phyloP scores from a whole-genome alignment of 2,797 vertebrate species.

The Chelmon rostratus region DNA sequence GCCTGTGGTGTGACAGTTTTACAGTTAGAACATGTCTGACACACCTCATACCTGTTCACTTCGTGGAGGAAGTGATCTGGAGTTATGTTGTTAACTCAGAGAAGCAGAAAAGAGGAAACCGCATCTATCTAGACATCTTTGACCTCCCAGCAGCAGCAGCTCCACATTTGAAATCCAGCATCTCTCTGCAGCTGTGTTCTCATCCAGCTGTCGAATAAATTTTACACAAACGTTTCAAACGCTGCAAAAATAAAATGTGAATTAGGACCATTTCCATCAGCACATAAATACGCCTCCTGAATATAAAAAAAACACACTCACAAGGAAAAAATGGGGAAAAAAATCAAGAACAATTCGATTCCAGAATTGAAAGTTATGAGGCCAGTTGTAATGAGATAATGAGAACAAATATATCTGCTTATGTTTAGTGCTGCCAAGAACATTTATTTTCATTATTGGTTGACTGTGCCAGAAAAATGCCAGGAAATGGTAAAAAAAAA shows the following conservation, averaged over 20 bases:
- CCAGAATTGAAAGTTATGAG: not conserved
- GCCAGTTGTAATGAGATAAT: not conserved
- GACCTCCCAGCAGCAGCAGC: conserved; percentile 36
- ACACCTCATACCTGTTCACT: conserved; percentile 25
- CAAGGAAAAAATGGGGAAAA: too few species aligned
- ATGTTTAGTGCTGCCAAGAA: not conserved
- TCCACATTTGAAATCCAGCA: conserved; percentile 25
- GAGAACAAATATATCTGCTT: not conserved
- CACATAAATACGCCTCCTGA: conserved; percentile 25
- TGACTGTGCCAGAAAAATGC: not conserved
- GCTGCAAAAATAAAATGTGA: conserved; percentile 57
- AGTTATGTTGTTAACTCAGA: conserved; percentile 18
- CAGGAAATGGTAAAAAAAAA: not conserved
- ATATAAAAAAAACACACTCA: conserved; percentile 6
- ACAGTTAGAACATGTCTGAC: not conserved
- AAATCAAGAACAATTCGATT: not conserved
- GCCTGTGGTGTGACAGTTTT: conserved; percentile 9
- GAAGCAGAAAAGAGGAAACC: conserved; percentile 1
- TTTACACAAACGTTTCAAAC: conserved; percentile 59
- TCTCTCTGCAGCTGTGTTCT: conserved; percentile 60
- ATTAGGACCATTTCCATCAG: conserved; percentile 52
- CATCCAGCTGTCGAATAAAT: conserved; percentile 67
- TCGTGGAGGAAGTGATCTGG: conserved; percentile 40
- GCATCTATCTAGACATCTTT: conserved; percentile 22
- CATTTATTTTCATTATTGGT: not conserved